These are phyloP conservation scores for Hydrozoanthus gracilis DNA, from an alignment of 92 coral and sea anemone genomes.

Conservation along the genomic window DNA sequence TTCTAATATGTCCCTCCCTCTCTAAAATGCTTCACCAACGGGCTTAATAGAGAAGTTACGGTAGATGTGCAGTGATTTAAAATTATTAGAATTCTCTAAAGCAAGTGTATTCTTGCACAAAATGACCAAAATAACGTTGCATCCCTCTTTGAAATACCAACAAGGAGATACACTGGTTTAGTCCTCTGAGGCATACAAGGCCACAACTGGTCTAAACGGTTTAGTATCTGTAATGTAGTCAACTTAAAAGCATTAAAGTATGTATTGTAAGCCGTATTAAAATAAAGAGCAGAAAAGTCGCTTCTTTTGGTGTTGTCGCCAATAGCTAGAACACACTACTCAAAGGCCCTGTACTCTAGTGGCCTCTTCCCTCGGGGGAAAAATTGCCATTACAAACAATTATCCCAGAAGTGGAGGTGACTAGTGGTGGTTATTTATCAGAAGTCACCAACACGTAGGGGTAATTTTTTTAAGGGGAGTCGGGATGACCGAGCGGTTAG, in stretches of 20 bases:
- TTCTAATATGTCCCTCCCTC: too few relatives aligned
- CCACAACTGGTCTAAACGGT: not conserved
- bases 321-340: too few relatives aligned
- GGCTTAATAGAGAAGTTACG: not conserved
- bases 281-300: not conserved
- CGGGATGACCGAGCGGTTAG: too few relatives aligned
- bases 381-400: too few relatives aligned
- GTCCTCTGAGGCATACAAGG: not conserved
- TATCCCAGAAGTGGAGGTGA: too few relatives aligned
- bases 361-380: too few relatives aligned
- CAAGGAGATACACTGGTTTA: not conserved
- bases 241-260: not conserved
- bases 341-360: too few relatives aligned
- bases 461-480: too few relatives aligned
- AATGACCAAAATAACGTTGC: not conserved
- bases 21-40: not conserved
- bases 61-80: not conserved
- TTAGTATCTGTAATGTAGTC: not conserved
- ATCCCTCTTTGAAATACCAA: not conserved
- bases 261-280: slow-evolving; percentile 9
- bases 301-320: too few relatives aligned
- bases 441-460: too few relatives aligned
- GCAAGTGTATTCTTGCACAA: not conserved
- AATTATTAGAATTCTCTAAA: not conserved
- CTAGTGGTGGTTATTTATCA: too few relatives aligned